A percentile compares a stretch with the other conserved stretches of the same genome.
These are phyloP conservation scores for Sylvia borin DNA, from an alignment of 2,797 vertebrate species.

Conservation along the genomic window DNA sequence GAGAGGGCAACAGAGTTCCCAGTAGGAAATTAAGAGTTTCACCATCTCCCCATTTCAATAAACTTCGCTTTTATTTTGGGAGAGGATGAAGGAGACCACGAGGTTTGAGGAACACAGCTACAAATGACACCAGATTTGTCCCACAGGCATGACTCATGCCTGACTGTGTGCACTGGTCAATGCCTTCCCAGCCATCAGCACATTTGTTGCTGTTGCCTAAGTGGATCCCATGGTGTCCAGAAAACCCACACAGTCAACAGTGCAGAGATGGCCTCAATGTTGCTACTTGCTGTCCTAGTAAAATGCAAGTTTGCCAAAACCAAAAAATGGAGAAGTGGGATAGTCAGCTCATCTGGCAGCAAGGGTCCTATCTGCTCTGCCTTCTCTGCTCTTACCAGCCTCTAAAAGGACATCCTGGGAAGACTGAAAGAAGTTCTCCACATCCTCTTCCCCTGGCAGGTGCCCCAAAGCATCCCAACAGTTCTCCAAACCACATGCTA, in stretches of 20 bases:
- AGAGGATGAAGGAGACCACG: neutral
- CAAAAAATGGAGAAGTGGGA: neutral
- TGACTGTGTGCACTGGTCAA: neutral
- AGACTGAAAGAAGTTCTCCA: neutral
- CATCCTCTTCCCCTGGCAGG: neutral
- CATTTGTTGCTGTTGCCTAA: neutral
- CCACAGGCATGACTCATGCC: neutral
- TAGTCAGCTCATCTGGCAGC: neutral
- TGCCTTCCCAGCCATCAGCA: neutral
- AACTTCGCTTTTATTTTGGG: neutral
- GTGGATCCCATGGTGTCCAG: neutral
- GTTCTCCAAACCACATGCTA: neutral
- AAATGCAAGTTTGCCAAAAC: neutral
- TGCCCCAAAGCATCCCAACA: neutral
- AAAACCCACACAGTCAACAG: neutral
- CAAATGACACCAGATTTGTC: neutral
- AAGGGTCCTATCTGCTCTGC: neutral
- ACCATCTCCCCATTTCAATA: neutral
- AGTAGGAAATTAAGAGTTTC: neutral
- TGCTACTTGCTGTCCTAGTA: neutral
- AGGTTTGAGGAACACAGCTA: neutral
- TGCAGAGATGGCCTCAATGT: fast-evolving
- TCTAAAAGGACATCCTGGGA: neutral
- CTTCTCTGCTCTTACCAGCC: neutral
- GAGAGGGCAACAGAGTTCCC: neutral